Evolutionary conservation across 1,140 invertebrate species (phyloP), one percentile per base, ranked within the genome.

Genomic region (Caenorhabditis tropicalis): DNA sequence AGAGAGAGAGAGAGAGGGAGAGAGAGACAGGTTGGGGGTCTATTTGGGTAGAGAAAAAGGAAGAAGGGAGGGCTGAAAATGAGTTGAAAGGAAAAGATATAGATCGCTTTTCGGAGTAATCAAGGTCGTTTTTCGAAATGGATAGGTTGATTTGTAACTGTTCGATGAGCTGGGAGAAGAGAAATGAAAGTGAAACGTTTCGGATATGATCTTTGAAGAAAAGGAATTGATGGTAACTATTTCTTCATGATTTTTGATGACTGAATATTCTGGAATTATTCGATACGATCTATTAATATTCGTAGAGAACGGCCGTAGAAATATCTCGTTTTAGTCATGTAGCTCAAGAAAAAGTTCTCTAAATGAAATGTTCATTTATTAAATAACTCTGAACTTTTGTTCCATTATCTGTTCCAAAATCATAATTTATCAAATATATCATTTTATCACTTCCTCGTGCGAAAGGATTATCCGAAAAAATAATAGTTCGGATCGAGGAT

Each of bases 21-120:
- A 65, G 65, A 43, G 65, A 31, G 36, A 74, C 65, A 74, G 65
- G 65, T 43, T 74, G 36, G 36, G 5, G 12, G 27, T 10, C 24
- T 56, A 19, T 51, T 51, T 19, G 53, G 58, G 21, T 21, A 51
- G 49, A 65, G 21, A 36, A 15, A 36, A n/a, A 65, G 4, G 12
- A n/a, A 36, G 33, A 43, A 43, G 33, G 58, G 29, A n/a, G 33
- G 65, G 36, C 65, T 74, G 65, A 74, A 74, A 74, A 74, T 74
- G 65, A 74, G 65, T 74, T 74, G 31, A 36, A 27, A 16, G 39
- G 12, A 43, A 31, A 16, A 39, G 65, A 74, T 74, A 74, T 24
- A 74, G 65, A 74, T 74, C 65, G 19, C 3, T 74, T 74, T 65
- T 65, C 36, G 12, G 65, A 74, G 65, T 74, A 74, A 74, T 74